A percentile compares a stretch with the other conserved stretches of the same genome.
Evolutionary conservation across 1,140 invertebrate genomes (phyloP).

Genomic region (Phthorimaea operculella): DNA sequence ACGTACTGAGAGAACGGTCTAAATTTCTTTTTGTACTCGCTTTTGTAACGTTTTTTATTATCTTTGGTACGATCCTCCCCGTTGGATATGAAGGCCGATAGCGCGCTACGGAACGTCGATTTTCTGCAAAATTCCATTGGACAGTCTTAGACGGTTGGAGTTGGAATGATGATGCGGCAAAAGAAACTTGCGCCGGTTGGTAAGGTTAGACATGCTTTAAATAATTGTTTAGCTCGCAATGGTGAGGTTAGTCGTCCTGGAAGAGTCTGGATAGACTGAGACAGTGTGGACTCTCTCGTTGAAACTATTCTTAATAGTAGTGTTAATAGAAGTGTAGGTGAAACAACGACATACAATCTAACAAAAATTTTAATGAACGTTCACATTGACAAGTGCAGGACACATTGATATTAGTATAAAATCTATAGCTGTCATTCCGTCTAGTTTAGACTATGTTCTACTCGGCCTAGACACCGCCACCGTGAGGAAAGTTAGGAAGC

Average conservation of each 20-base stretch:
- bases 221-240: constrained; percentile 65
- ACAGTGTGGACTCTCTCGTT: constrained; percentile 35
- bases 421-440: constrained; percentile 65
- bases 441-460: constrained; percentile 50
- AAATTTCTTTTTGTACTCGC: constrained; percentile 84
- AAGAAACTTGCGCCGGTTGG: constrained; percentile 61
- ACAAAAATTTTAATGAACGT: constrained; percentile 58
- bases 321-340: constrained; percentile 55
- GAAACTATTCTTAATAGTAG: constrained; percentile 22
- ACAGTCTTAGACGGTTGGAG: constrained; percentile 53
- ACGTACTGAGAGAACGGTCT: constrained; percentile 85
- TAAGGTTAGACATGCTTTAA: constrained; percentile 61
- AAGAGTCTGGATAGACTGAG: constrained; percentile 52
- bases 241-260: constrained; percentile 57
- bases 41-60: constrained; percentile 71
- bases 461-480: constrained; percentile 63
- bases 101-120: constrained; percentile 68
- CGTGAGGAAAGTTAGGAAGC: constrained; percentile 57
- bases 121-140: constrained; percentile 69
- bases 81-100: constrained; percentile 67
- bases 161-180: constrained; percentile 58
- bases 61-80: constrained; percentile 68
- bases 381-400: constrained; percentile 65
- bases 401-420: constrained; percentile 58
- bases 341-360: constrained; percentile 66